A percentile compares a stretch with the other conserved stretches of the same genome.
phyloP scores from a whole-genome alignment of 1,140 invertebrate genomes.

The Telenomus remus region DNA sequence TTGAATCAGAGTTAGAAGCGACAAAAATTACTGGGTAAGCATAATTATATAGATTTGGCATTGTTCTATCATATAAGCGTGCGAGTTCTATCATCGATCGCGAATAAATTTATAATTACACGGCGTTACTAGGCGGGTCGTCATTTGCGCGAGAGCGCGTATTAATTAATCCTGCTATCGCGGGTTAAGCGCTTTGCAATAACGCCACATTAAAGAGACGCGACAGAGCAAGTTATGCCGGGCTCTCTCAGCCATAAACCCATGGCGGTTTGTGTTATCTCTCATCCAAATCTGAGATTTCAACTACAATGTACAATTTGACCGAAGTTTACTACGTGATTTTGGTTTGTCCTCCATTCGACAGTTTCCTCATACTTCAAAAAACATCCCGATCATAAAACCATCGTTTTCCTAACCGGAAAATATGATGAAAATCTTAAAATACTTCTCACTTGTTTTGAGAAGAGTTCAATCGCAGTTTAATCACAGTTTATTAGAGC shows the following conservation, averaged over 20 bases:
- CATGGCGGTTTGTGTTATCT: constrained; percentile 65
- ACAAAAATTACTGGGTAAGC: constrained; percentile 23
- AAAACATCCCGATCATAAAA: too few relatives aligned
- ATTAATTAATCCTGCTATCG: constrained; percentile 60
- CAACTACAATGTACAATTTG: constrained; percentile 59
- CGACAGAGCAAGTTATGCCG: constrained; percentile 50
- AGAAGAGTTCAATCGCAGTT: too few relatives aligned
- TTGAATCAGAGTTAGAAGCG: background rate
- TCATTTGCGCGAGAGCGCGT: constrained; percentile 56
- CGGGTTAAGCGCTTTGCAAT: constrained; percentile 59
- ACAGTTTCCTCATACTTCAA: too few relatives aligned
- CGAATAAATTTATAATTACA: constrained; percentile 58
- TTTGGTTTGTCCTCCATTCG: constrained; percentile 40
- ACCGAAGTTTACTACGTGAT: constrained; percentile 55
- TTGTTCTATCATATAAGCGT: constrained; percentile 37
- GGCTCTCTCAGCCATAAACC: constrained; percentile 64
- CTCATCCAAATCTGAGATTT: constrained; percentile 59
- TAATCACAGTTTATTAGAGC: too few relatives aligned
- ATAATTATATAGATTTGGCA: constrained; percentile 26
- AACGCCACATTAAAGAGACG: constrained; percentile 61
- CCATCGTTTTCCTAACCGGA: too few relatives aligned
- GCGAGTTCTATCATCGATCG: constrained; percentile 36
- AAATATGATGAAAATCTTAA: too few relatives aligned
- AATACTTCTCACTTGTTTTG: too few relatives aligned
- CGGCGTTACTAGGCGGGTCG: constrained; percentile 47